Conservation (phyloP, 2,888 invertebrate genomes). For the Scaptomyza polygonia region DNA sequence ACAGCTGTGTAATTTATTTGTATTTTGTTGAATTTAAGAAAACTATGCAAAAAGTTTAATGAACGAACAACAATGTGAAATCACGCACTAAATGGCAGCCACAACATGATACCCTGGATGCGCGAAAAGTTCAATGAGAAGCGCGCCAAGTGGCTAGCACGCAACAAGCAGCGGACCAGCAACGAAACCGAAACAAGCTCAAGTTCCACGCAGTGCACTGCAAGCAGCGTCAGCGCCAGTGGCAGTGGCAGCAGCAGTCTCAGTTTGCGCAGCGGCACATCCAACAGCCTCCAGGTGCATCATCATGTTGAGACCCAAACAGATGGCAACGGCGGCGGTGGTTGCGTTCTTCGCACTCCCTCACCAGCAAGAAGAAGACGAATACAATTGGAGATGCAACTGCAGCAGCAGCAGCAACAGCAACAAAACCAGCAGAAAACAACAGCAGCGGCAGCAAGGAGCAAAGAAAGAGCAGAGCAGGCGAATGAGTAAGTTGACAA, state of each 20-base stretch:
- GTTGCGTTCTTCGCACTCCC: conserved; percentile 68
- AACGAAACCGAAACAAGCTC: conserved; percentile 39
- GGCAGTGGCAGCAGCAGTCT: conserved; percentile 47
- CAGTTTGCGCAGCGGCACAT: conserved; percentile 40
- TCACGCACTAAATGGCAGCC: conserved; percentile 44
- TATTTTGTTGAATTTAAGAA: conserved; percentile 38
- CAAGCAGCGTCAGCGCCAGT: conserved; percentile 21
- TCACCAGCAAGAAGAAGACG: conserved; percentile 70
- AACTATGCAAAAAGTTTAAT: conserved; percentile 26
- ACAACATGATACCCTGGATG: conserved; percentile 84
- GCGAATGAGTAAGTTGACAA: conserved; percentile 71
- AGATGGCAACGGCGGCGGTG: conserved; percentile 55
- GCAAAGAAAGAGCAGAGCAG: conserved; percentile 48
- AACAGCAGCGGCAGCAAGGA: conserved; percentile 3
- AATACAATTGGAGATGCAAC: conserved; percentile 63
- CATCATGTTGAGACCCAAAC: conserved; percentile 70
- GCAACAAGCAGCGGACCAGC: conserved; percentile 69
- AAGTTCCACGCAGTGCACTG: conserved; percentile 38
- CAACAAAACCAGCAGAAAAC: neutral
- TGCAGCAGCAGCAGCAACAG: conserved; percentile 40
- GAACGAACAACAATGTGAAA: conserved; percentile 31
- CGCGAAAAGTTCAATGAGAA: conserved; percentile 84
- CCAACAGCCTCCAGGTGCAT: conserved; percentile 38
- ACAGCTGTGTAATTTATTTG: conserved; percentile 57
- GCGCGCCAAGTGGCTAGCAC: conserved; percentile 83